phyloP scores from a whole-genome alignment of 2,113 vertebrate genomes.

The Neolamprologus ventralis region DNA sequence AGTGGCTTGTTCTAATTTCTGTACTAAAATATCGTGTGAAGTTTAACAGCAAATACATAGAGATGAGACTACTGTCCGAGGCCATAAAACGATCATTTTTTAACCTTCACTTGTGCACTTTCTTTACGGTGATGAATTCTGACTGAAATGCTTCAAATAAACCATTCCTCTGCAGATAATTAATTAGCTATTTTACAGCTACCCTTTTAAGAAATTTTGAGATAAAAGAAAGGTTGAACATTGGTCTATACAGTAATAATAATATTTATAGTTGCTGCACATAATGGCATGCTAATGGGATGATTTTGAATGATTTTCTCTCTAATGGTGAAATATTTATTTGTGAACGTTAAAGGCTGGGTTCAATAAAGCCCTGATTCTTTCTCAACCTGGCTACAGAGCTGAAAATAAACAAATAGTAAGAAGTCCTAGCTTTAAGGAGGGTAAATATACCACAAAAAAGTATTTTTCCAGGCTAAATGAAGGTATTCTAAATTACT shows the following conservation, averaged over 20 bases:
- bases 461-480: neutral
- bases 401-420: neutral
- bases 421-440: neutral
- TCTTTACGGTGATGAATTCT: neutral
- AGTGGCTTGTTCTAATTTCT: neutral
- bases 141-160: neutral
- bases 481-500: neutral
- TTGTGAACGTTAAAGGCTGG: neutral
- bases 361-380: neutral
- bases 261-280: neutral
- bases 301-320: neutral
- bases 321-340: neutral
- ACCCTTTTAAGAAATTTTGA: neutral
- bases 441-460: neutral
- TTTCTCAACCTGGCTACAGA: neutral
- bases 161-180: neutral
- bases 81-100: neutral
- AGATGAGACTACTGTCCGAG: neutral
- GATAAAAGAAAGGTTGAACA: neutral
- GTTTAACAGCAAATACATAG: neutral
- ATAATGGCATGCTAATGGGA: neutral
- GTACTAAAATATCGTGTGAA: neutral
- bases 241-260: neutral
- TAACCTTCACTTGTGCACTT: neutral
- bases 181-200: neutral